phyloP scores from a whole-genome alignment of 2,888 invertebrate species.

The Asteroscopus sphinx region DNA sequence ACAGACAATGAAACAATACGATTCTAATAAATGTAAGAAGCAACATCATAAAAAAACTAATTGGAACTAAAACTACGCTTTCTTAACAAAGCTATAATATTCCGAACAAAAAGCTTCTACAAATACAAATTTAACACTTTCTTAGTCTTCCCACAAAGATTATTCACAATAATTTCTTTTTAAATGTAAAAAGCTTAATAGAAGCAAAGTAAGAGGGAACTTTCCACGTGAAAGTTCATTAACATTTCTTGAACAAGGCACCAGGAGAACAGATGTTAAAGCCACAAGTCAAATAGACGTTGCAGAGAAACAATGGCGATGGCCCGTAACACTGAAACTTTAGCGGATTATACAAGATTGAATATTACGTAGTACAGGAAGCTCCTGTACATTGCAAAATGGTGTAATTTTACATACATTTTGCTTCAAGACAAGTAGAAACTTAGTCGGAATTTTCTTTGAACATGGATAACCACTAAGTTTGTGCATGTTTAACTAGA shows the following conservation, averaged over 20 bases:
- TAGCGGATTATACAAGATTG: conserved; percentile 61
- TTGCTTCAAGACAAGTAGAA: conserved; percentile 11
- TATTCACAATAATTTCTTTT: conserved; percentile 65
- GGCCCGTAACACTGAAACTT: conserved; percentile 54
- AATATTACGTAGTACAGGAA: conserved; percentile 45
- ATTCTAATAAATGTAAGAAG: conserved; percentile 29
- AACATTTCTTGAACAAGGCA: conserved; percentile 65
- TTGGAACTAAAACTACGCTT: conserved; percentile 33
- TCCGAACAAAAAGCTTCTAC: conserved; percentile 30
- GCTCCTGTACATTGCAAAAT: conserved; percentile 26
- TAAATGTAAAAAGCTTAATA: conserved; percentile 48
- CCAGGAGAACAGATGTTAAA: conserved; percentile 63
- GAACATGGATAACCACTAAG: conserved; percentile 16
- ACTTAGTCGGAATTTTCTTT: conserved; percentile 12
- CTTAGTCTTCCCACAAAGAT: conserved; percentile 51
- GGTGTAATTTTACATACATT: conserved; percentile 36
- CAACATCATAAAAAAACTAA: conserved; percentile 17
- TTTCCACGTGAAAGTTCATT: conserved; percentile 63
- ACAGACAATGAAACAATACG: conserved; percentile 31
- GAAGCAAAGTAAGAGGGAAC: conserved; percentile 46
- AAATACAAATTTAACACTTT: conserved; percentile 57
- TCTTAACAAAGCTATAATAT: conserved; percentile 46
- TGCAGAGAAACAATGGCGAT: conserved; percentile 63
- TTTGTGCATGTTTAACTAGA: conserved; percentile 33
- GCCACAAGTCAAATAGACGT: conserved; percentile 71